A percentile compares a stretch with the other conserved stretches of the same genome.
Conservation (phyloP, 2,797 vertebrate genomes). For the Heteromormyrus szaboi region DNA sequence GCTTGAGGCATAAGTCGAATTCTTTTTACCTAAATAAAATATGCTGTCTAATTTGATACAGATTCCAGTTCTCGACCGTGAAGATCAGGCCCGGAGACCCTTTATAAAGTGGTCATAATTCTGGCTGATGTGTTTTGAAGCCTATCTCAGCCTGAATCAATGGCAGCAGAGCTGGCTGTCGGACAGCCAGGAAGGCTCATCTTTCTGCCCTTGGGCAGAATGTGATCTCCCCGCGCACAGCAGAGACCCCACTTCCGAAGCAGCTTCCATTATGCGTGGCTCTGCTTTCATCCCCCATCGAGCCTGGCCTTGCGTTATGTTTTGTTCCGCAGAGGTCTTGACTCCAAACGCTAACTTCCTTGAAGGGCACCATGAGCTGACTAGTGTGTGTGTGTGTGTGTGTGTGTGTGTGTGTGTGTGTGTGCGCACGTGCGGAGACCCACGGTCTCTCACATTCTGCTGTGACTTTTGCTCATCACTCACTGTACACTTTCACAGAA, state of each 20-base stretch:
- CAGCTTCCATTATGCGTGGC: slow-evolving; percentile 28
- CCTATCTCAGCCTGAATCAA: not conserved
- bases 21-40: not conserved
- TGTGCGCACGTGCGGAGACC: not conserved
- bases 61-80: not conserved
- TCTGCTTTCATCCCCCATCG: slow-evolving; percentile 27
- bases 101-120: not conserved
- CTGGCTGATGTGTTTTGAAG: not conserved
- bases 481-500: not conserved
- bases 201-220: slow-evolving; percentile 38
- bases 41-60: not conserved
- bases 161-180: not conserved
- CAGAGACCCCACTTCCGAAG: slow-evolving; percentile 23
- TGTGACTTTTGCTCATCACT: not conserved
- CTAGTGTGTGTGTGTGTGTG: not conserved
- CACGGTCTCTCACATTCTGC: not conserved
- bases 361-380: not conserved
- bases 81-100: not conserved
- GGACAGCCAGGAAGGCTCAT: not conserved
- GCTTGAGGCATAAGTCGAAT: not conserved
- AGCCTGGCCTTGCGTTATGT: not conserved
- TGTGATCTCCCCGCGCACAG: slow-evolving; percentile 12
- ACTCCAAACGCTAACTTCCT: not conserved
- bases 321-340: slow-evolving; percentile 9
- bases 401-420: not conserved